Percentiles rank a stretch among this genome's conserved stretches.
Evolutionary conservation across 2,113 vertebrate genomes (phyloP).

Genomic region (Axis porcinus): DNA sequence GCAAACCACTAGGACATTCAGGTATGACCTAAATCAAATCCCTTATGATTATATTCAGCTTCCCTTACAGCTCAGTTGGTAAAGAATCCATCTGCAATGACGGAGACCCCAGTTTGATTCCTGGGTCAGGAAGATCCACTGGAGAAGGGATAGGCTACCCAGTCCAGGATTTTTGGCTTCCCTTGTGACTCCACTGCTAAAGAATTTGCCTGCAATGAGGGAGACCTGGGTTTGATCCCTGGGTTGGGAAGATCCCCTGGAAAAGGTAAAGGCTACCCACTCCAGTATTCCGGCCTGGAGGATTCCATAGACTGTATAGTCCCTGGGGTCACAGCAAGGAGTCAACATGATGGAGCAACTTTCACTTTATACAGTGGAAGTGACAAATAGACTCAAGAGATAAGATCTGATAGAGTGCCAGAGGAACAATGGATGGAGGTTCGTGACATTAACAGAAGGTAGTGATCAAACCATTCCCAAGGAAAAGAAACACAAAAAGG

Average conservation of each 20-base stretch:
- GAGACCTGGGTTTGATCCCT: neutral
- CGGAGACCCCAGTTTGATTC: neutral
- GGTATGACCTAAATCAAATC: neutral
- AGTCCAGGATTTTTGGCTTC: neutral
- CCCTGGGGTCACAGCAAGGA: neutral
- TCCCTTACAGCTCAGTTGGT: neutral
- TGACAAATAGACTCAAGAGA: neutral
- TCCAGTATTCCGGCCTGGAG: neutral
- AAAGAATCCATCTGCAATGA: neutral
- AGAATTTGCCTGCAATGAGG: neutral
- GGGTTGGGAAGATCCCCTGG: neutral
- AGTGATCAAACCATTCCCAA: neutral
- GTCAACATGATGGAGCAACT: neutral
- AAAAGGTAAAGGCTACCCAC: neutral
- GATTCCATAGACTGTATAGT: neutral
- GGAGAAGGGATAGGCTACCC: neutral
- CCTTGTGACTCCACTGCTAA: neutral
- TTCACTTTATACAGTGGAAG: neutral
- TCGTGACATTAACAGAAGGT: neutral
- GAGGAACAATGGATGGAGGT: neutral
- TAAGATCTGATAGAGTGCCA: neutral
- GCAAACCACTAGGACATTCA: neutral
- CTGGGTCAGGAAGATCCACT: neutral
- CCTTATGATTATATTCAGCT: neutral
- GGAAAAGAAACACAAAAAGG: neutral